phyloP scores from a whole-genome alignment of 2,888 invertebrate genomes.

The Yponomeuta evonymella region DNA sequence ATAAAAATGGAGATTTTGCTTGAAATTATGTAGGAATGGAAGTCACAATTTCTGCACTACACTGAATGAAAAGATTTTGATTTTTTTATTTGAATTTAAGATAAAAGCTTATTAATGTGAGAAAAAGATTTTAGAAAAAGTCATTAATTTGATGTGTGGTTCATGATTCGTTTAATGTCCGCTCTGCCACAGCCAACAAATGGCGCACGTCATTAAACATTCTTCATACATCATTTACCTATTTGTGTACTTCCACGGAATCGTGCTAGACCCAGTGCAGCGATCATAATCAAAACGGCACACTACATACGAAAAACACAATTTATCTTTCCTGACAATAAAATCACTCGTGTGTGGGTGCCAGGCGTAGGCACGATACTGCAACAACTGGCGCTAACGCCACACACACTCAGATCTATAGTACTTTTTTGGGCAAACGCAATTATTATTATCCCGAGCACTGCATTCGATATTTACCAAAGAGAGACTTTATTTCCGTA shows the following conservation, averaged over 20 bases:
- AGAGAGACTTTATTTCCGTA: neutral
- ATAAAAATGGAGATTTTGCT: too few species aligned
- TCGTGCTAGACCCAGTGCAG: neutral
- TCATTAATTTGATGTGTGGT: too few species aligned
- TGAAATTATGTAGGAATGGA: too few species aligned
- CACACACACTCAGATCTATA: neutral
- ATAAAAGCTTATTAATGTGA: too few species aligned
- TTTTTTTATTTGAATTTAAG: too few species aligned
- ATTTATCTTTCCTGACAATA: neutral
- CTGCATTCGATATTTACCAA: neutral
- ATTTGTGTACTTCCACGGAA: neutral
- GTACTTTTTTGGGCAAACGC: neutral
- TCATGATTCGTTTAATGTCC: neutral
- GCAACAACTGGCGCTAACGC: neutral
- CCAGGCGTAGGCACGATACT: neutral
- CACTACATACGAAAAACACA: neutral
- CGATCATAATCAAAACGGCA: neutral
- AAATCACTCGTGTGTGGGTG: neutral
- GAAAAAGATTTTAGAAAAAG: too few species aligned
- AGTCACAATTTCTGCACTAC: too few species aligned
- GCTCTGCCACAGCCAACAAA: neutral
- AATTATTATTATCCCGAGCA: neutral
- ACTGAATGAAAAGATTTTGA: too few species aligned
- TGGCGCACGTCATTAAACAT: neutral
- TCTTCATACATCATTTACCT: neutral